Base-by-base conservation (phyloP, 1,140 invertebrate genomes). In the Drosophila kohkoa region DNA sequence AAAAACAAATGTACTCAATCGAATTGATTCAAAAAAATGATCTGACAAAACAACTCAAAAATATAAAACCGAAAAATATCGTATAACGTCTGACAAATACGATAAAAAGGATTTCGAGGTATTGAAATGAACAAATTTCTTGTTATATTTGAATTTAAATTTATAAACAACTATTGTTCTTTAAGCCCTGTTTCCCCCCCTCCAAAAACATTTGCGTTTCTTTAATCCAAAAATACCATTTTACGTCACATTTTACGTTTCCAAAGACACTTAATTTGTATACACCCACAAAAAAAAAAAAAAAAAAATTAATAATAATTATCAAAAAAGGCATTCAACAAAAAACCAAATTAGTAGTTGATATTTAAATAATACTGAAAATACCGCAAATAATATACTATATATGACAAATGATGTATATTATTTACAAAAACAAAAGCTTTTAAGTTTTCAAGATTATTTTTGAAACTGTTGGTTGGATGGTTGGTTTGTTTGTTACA, bases 31-130 rank as follows among this genome's bases (percentile, higher is more conserved):
- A 62, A 35, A 75, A 58, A 49, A 25, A 13, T 32, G 41, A 65
- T 54, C 66, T 60, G 66, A 72, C 13, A 10, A 62, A 62, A 51
- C 16, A 43, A 25, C 20, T 25, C 43, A 64, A 60, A 35, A 77
- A 71, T 71, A 71, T 20, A 51, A 59, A 43, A 78, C 69, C 79
- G 63, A 80, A 75, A 75, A 77, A 77, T 82, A 54, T 82, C 48
- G 64, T 59, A 72, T 60, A 30, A n/a, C 51, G 48, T 60, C 66
- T 70, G 46, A 70, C 77, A 78, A 63, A 71, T 72, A 85, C 82
- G 78, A 77, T 65, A 83, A 91, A 25, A 92, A 92, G 91, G 91
- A 92, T 91, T 92, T 92, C 90, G 91, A 92, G 91, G 91, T 92
- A 92, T 86, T 91, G 78, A 79, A 90, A 91, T 89, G 77, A 89